Percentiles rank a stretch among this genome's conserved stretches.
Evolutionary conservation across 2,797 vertebrate genomes (phyloP).

Genomic region (Muraenolepis orangiensis): DNA sequence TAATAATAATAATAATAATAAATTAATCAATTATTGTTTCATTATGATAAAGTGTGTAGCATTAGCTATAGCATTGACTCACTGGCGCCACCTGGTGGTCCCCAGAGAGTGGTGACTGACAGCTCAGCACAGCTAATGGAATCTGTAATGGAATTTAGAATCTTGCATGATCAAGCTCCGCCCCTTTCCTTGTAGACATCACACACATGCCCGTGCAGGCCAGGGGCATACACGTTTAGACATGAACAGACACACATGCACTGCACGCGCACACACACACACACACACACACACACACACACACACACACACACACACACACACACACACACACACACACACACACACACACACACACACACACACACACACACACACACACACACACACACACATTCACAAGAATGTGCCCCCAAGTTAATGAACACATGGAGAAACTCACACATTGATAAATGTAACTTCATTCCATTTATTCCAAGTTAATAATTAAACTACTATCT

Average conservation of each 20-base stretch:
- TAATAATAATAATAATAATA: too few relatives aligned
- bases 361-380: neutral
- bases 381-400: neutral
- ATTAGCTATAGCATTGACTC: conserved; percentile 5
- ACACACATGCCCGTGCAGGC: neutral
- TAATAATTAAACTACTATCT: neutral
- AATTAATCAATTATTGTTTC: neutral
- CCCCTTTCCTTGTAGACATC: neutral
- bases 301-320: neutral
- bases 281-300: neutral
- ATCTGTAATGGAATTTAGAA: neutral
- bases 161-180: neutral
- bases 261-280: neutral
- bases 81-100: conserved; percentile 50
- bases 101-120: neutral
- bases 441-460: neutral
- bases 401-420: neutral
- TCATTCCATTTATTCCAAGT: neutral
- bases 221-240: neutral
- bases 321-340: neutral
- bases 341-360: neutral
- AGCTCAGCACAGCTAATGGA: neutral
- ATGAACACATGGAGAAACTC: neutral
- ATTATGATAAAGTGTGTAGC: neutral
- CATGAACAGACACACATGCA: neutral